Conservation (phyloP, 2,888 invertebrate genomes). For the Tinea pellionella region DNA sequence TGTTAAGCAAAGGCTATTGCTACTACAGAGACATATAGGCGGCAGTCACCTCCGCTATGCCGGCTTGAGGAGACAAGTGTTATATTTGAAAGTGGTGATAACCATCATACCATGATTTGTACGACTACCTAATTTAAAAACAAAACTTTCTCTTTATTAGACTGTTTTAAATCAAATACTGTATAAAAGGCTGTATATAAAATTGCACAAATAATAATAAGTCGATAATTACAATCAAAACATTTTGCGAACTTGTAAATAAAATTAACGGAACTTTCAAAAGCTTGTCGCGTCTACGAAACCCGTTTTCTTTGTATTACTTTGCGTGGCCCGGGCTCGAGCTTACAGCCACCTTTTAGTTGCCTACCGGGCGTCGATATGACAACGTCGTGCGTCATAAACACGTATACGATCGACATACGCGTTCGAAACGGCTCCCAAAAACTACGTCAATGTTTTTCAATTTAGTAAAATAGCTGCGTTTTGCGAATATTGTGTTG, state of each 20-base stretch:
- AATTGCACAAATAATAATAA: too few relatives aligned
- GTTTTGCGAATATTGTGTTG: not conserved
- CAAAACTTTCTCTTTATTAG: too few relatives aligned
- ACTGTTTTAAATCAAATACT: too few relatives aligned
- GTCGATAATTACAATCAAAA: too few relatives aligned
- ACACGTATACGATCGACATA: not conserved
- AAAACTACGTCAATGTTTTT: not conserved
- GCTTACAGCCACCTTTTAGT: constrained; percentile 9
- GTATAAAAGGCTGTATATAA: too few relatives aligned
- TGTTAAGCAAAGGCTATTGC: too few relatives aligned
- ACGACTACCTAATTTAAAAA: too few relatives aligned
- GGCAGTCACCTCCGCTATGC: too few relatives aligned
- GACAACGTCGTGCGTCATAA: not conserved
- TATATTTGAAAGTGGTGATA: too few relatives aligned
- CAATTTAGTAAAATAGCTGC: not conserved
- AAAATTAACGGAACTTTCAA: not conserved
- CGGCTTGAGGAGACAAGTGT: too few relatives aligned
- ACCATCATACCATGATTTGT: too few relatives aligned
- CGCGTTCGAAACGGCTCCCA: not conserved
- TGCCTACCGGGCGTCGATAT: not conserved
- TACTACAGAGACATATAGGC: too few relatives aligned
- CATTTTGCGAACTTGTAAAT: not conserved
- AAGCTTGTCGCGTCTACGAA: not conserved
- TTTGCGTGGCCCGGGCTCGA: constrained; percentile 8
- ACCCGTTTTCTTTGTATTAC: constrained; percentile 4